Evolutionary conservation across 2,888 invertebrate species (phyloP), one percentile per base, ranked within the genome.

Genomic region (Cyrtodaria siliqua): DNA sequence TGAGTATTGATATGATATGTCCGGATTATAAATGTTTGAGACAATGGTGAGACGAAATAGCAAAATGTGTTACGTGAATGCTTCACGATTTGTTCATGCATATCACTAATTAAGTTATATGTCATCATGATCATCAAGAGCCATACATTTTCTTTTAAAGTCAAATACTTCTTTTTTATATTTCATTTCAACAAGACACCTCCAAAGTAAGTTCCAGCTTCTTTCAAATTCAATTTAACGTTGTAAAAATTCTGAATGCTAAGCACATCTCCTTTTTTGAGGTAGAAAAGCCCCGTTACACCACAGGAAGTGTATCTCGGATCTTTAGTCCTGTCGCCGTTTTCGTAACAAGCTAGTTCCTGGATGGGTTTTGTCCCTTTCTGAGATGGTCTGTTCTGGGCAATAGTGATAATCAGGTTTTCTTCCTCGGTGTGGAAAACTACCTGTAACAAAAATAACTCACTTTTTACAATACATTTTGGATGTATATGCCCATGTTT

Each of bases 141-240:
- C n/a, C n/a, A n/a, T n/a, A n/a, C n/a, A n/a, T n/a, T n/a, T n/a
- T n/a, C n/a, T n/a, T n/a, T n/a, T n/a, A n/a, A n/a, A n/a, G n/a
- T n/a, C n/a, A n/a, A n/a, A n/a, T n/a, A n/a, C n/a, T n/a, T 33
- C 33, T 8, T 33, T 24, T 52, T 20, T 29, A 55, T 24, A 29
- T 44, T 42, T 40, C n/a, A 72, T 50, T 62, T 57, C n/a, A 73
- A 29, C 3, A 73, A 20, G 20, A 73, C 50, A 2, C 50, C 73
- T 26, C 73, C 73, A 47, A 73, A 62, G n/a, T 57, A 73, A 9
- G 73, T 68, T 8, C 60, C 62, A 2, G 59, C 49, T 18, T 27
- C 20, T 23, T n/a, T 42, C 23, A 73, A 20, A 26, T 73, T 56
- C 6, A 73, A 33, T 29, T 23, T 56, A 9, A 62, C 50, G 24